Percentiles rank a stretch among this genome's conserved stretches.
Conservation (phyloP, 2,797 vertebrate species). For the Phalloptychus januarius region DNA sequence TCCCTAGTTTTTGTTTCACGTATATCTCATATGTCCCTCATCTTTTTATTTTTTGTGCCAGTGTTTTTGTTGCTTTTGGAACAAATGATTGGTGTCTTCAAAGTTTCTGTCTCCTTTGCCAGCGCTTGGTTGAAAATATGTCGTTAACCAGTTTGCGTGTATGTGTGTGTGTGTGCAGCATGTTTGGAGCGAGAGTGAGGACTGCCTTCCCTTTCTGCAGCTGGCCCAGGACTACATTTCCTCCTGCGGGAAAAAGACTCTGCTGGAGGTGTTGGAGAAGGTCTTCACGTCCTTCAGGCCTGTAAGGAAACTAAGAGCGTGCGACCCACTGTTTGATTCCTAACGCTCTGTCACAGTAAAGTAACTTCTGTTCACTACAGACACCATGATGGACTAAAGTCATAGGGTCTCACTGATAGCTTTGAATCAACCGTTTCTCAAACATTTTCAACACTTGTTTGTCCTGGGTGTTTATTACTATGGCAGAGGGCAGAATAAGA, state of each 20-base stretch:
- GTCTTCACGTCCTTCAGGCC: slow-evolving; percentile 99
- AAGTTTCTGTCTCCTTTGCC: neutral
- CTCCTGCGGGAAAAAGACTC: slow-evolving; percentile 97
- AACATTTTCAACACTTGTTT: neutral
- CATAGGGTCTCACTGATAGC: neutral
- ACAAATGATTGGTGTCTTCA: neutral
- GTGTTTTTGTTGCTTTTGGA: neutral
- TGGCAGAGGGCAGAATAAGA: neutral
- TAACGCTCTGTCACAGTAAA: neutral
- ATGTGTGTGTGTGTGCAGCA: slow-evolving; percentile 79
- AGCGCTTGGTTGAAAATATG: neutral
- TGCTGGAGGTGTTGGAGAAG: slow-evolving; percentile 96
- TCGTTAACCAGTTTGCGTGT: neutral
- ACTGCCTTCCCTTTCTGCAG: slow-evolving; percentile 97
- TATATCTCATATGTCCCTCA: neutral
- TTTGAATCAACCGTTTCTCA: neutral
- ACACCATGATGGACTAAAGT: neutral
- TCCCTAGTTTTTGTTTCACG: neutral
- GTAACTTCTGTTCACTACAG: slow-evolving; percentile 24
- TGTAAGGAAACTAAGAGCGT: slow-evolving; percentile 80
- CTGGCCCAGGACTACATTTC: slow-evolving; percentile 98
- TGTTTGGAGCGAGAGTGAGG: slow-evolving; percentile 98
- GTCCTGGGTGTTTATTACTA: neutral
- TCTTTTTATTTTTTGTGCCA: neutral
- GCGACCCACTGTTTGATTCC: slow-evolving; percentile 12